Evolutionary conservation across 2,797 vertebrate genomes (phyloP).

Genomic region (Oceanodroma leucorhoa): DNA sequence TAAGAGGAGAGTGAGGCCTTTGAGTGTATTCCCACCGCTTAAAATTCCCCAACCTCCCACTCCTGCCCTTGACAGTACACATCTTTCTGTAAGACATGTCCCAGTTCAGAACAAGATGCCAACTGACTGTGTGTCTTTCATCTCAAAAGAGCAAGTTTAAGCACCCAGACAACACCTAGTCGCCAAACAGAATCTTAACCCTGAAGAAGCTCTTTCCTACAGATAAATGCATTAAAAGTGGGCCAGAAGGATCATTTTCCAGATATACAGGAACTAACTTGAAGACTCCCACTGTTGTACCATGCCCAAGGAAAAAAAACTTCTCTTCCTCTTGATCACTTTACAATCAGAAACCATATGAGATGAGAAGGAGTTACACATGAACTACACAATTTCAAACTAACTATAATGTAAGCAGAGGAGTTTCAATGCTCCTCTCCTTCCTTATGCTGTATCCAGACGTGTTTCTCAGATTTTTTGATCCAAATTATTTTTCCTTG

Average conservation of each 20-base stretch:
- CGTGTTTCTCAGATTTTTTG: background rate
- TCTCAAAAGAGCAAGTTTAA: background rate
- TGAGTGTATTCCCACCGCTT: background rate
- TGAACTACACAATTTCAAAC: constrained; percentile 30
- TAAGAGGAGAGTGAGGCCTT: background rate
- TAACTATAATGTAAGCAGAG: constrained; percentile 33
- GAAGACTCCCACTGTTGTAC: background rate
- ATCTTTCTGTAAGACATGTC: background rate
- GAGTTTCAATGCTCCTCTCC: background rate
- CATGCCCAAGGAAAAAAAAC: background rate
- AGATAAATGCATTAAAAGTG: background rate
- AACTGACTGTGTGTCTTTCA: background rate
- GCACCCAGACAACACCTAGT: background rate
- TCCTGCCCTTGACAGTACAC: background rate
- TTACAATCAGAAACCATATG: constrained; percentile 21
- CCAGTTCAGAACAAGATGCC: background rate
- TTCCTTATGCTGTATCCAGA: background rate
- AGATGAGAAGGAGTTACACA: constrained; percentile 18
- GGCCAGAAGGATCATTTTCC: background rate
- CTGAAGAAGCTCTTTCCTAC: background rate
- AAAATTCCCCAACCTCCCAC: background rate
- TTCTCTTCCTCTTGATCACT: background rate
- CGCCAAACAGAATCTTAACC: background rate
- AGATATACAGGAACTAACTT: background rate
- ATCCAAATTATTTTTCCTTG: background rate